A percentile compares a stretch with the other conserved stretches of the same genome.
Evolutionary conservation across 2,797 vertebrate species (phyloP).

Genomic region (Epinephelus awoara): DNA sequence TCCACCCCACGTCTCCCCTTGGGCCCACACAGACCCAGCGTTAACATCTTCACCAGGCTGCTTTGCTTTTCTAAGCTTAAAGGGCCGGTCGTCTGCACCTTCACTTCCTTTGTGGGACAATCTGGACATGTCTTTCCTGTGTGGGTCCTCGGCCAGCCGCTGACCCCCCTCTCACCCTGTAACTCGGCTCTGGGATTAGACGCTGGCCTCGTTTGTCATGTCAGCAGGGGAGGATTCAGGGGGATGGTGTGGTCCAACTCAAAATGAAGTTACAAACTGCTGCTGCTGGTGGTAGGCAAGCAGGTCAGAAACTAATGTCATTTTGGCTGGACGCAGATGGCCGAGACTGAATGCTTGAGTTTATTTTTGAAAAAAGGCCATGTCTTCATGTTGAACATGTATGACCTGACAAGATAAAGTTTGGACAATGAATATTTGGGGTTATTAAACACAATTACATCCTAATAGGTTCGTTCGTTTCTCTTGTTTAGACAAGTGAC

Average conservation of each 20-base stretch:
- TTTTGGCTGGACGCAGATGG: conserved; percentile 32
- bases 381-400: conserved; percentile 8
- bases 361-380: not conserved
- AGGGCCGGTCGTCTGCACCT: conserved; percentile 64
- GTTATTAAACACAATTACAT: conserved; percentile 58
- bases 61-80: conserved; percentile 63
- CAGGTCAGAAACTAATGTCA: conserved; percentile 36
- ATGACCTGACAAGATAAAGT: conserved; percentile 33
- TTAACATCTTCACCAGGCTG: conserved; percentile 72
- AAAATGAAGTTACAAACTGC: conserved; percentile 60
- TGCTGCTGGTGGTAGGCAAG: conserved; percentile 24
- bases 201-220: conserved; percentile 75
- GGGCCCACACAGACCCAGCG: conserved; percentile 31
- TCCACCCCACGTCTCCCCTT: conserved; percentile 42
- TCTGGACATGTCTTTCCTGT: conserved; percentile 62
- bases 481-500: conserved; percentile 72
- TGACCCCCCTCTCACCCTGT: conserved; percentile 73
- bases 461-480: conserved; percentile 55
- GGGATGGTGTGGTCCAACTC: conserved; percentile 32
- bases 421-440: conserved; percentile 32
- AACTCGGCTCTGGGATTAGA: conserved; percentile 72
- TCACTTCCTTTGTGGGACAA: conserved; percentile 72
- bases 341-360: conserved; percentile 4
- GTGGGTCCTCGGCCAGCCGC: conserved; percentile 56
- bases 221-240: conserved; percentile 65